Evolutionary conservation across 2,113 vertebrate genomes (phyloP), one percentile per base, ranked within the genome.

Genomic region (Ammospiza caudacuta): DNA sequence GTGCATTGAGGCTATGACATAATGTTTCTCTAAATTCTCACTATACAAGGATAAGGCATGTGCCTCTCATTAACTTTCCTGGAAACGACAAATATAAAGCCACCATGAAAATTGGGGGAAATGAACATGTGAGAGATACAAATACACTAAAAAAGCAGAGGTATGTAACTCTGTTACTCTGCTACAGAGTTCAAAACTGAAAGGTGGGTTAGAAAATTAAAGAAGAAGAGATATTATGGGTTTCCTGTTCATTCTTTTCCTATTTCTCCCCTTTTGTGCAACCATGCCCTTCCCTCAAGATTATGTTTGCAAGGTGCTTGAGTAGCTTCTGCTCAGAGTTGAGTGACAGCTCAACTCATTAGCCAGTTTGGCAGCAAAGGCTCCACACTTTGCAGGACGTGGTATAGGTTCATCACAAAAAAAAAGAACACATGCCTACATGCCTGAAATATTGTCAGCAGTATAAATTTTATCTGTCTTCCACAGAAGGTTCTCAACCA

Each of bases 11-110:
- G 20, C n/a, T 91, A 55, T 44, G 59, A 83, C 27, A 43, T 69
- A 59, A 83, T 35, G 27, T 57, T 94, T 68, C 69, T 94, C 68
- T 92, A 61, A 49, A 67, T 72, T 90, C 95, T 89, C 33, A 55
- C 33, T 37, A 67, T 57, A 44, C 23, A 72, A 67, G 68, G 49
- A 61, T 61, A 74, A 24, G 15, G 39, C 21, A 68, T 20, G 27
- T 54, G 12, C 12, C 23, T 63, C 13, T 46, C 41, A 46, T 44
- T 69, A 69, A 51, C 46, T 49, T 85, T 69, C 37, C 35, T 43
- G 29, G 31, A 46, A 96, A 85, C 11, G 9, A 91, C 33, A 79
- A 70, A 75, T 37, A 77, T 7, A 81, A 87, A 92, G 25, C 6
- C 19, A 72, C 43, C 25, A 52, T 8, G 11, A 76, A 96, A 83